These are phyloP conservation scores for Loripinus fragilis DNA, from an alignment of 2,888 invertebrate genomes.

Conservation along the genomic window DNA sequence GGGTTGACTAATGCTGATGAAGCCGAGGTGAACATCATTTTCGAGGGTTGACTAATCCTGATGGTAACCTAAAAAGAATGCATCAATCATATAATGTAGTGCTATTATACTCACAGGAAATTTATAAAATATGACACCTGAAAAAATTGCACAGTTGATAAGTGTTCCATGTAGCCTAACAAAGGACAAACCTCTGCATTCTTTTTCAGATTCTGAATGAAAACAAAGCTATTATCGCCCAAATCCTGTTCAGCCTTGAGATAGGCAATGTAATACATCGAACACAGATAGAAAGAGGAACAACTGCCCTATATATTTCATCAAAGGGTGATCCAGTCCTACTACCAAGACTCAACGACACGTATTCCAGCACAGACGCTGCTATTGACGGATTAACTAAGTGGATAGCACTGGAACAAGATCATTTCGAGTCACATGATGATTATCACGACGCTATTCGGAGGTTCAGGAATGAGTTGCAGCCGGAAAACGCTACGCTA, in stretches of 20 bases:
- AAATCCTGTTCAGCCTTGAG: conserved; percentile 67
- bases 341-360: conserved; percentile 25
- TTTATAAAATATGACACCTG: too few species aligned
- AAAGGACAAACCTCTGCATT: too few species aligned
- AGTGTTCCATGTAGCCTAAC: too few species aligned
- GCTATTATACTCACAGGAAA: too few species aligned
- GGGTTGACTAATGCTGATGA: too few species aligned
- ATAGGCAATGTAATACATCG: conserved; percentile 66
- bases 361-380: conserved; percentile 47
- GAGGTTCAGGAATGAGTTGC: conserved; percentile 35
- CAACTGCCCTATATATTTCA: conserved; percentile 68
- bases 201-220: conserved; percentile 31
- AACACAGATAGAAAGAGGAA: conserved; percentile 72
- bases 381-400: conserved; percentile 35
- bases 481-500: conserved; percentile 41
- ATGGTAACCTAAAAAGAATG: too few species aligned
- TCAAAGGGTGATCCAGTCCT: conserved; percentile 51
- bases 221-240: conserved; percentile 27
- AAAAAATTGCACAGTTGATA: too few species aligned
- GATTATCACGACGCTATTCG: conserved; percentile 29
- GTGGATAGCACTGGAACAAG: conserved; percentile 35
- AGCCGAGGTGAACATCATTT: too few species aligned
- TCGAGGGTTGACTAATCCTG: too few species aligned
- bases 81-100: too few species aligned
- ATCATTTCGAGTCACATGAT: conserved; percentile 26